Evolutionary conservation across 2,113 vertebrate species (phyloP), one percentile per base, ranked within the genome.

Genomic region (Pelecanoides urinatrix): DNA sequence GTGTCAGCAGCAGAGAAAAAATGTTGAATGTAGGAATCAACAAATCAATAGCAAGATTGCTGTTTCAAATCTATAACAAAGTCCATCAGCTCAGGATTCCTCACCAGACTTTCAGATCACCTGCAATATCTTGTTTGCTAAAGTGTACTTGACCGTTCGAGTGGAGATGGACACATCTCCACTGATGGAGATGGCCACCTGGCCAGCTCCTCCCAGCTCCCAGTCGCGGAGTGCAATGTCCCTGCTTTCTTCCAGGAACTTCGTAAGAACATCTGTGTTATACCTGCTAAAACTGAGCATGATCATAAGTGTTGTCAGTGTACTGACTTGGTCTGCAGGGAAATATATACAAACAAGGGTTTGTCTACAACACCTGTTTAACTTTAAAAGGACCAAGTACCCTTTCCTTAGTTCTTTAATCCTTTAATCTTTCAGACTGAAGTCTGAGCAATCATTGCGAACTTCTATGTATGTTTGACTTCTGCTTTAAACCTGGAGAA

Each of bases 81-180:
- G 19, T 26, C 40, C 44, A 8, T 18, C 20, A 53, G 29, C 29
- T 96, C 36, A 53, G 47, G 21, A 36, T 56, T 75, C 53, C 23
- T 63, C 49, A 65, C 19, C 18, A 36, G 47, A n/a, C 32, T 78
- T 83, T 70, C 62, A 78, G 63, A 62, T 36, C 26, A n/a, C 34
- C 34, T 49, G 29, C 29, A 68, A 42, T 29, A 71, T 13, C 9
- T 44, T 50, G 16, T 75, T 72, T 86, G 40, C n/a, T 65, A 2
- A 47, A 52, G 6, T 38, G 5, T 14, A 32, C 3, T 6, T 68
- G 40, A 30, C 26, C 67, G 26, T 9, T 53, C 0, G 0, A 20
- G 26, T 36, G 13, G 29, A 79, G 25, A 19, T 50, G 30, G 16
- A 36, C 29, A 52, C 13, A 25, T n/a, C n/a, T n/a, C n/a, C n/a